Percentiles rank a stretch among this genome's conserved stretches.
phyloP scores from a whole-genome alignment of 2,797 vertebrate species.

The Sphenodon punctatus region DNA sequence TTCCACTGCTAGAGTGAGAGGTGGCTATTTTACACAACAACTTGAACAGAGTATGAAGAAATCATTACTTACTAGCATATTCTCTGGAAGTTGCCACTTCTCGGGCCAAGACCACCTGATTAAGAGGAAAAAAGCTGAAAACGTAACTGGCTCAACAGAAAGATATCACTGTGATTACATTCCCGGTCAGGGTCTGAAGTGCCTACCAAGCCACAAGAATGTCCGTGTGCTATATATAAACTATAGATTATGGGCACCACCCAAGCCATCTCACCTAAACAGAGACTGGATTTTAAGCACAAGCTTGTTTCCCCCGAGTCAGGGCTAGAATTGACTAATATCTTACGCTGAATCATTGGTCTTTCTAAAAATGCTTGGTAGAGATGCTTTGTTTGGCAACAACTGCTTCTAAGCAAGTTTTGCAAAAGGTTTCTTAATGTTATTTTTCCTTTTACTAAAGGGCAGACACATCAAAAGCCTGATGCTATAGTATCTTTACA shows the following conservation, averaged over 20 bases:
- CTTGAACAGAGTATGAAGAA: neutral
- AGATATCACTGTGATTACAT: neutral
- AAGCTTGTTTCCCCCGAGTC: neutral
- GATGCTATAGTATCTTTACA: neutral
- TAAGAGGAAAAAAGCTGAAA: constrained; percentile 28
- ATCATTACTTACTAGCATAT: constrained; percentile 92
- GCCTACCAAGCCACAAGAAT: neutral
- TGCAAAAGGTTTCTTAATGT: neutral
- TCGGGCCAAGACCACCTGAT: constrained; percentile 95
- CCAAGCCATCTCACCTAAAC: neutral
- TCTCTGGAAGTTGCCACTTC: constrained; percentile 93
- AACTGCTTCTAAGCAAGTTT: accelerated
- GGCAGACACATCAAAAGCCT: neutral
- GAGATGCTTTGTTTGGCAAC: neutral
- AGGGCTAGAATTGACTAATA: too few species aligned
- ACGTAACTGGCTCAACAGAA: constrained; percentile 9
- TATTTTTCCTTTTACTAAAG: too few species aligned
- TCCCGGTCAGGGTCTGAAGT: neutral
- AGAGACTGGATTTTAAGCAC: neutral
- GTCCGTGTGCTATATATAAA: neutral
- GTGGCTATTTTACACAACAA: neutral
- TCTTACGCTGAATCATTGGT: neutral
- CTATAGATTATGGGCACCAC: neutral
- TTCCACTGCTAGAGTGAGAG: neutral
- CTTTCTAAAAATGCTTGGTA: neutral